These are phyloP conservation scores for Poeciliopsis turrubarensis DNA, from an alignment of 2,113 vertebrate species.

Conservation along the genomic window DNA sequence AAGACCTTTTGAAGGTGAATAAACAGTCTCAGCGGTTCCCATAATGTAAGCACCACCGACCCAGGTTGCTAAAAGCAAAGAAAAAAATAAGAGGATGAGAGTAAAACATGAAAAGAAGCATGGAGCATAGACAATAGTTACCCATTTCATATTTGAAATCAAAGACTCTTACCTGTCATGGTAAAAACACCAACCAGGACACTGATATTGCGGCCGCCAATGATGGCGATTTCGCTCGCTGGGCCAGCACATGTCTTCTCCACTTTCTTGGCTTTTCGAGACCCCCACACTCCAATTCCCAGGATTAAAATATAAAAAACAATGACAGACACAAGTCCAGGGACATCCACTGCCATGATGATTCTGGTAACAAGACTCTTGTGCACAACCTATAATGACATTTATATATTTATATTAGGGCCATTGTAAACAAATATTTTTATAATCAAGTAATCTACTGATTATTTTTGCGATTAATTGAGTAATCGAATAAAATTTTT, in stretches of 20 bases:
- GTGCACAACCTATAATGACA: too few species aligned
- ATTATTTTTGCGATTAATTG: too few species aligned
- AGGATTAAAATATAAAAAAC: conserved; percentile 76
- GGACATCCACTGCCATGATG: conserved; percentile 55
- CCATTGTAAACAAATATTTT: too few species aligned
- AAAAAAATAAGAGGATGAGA: conserved; percentile 1
- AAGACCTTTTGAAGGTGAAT: conserved; percentile 79
- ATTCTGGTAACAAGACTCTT: conserved; percentile 12
- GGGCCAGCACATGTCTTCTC: conserved; percentile 69
- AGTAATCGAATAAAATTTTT: too few species aligned
- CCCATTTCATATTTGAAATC: not conserved
- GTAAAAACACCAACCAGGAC: conserved; percentile 54
- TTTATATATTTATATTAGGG: too few species aligned
- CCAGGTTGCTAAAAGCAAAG: conserved; percentile 78
- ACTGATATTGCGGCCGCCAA: conserved; percentile 69
- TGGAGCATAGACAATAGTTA: not conserved
- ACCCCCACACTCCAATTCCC: conserved; percentile 81
- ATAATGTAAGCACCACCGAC: conserved; percentile 84
- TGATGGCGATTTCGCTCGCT: conserved; percentile 75
- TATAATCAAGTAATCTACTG: too few species aligned
- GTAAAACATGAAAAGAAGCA: not conserved
- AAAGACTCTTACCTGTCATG: conserved; percentile 53
- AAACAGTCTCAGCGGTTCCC: conserved; percentile 82
- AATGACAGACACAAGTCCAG: conserved; percentile 72
- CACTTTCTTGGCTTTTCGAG: conserved; percentile 77